phyloP scores from a whole-genome alignment of 2,888 invertebrate species.

The Netelia inedita region DNA sequence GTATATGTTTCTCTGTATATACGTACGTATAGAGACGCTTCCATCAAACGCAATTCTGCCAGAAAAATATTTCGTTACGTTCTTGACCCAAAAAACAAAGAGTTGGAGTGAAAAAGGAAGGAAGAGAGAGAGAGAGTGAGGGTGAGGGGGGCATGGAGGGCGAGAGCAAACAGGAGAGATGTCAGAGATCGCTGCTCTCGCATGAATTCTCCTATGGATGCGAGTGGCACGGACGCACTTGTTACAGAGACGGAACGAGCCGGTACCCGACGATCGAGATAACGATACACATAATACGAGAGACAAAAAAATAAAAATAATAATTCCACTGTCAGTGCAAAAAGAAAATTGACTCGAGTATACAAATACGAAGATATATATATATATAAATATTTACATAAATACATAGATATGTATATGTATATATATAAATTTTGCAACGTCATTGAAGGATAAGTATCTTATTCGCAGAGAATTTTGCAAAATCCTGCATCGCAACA shows the following conservation, averaged over 20 bases:
- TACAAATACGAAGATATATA: neutral
- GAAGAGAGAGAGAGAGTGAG: constrained; percentile 6
- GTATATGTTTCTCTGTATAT: neutral
- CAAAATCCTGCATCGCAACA: constrained; percentile 46
- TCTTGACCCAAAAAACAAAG: constrained; percentile 68
- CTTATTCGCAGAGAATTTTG: constrained; percentile 67
- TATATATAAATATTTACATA: neutral
- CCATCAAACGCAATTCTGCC: constrained; percentile 41
- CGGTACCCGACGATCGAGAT: constrained; percentile 33
- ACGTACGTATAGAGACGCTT: neutral
- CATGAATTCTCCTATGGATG: constrained; percentile 41
- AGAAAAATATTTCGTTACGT: constrained; percentile 66
- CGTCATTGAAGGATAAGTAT: constrained; percentile 65
- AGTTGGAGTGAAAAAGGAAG: constrained; percentile 1
- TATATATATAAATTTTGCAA: constrained; percentile 57
- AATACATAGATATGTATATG: neutral
- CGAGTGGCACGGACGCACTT: constrained; percentile 47
- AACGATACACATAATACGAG: constrained; percentile 47
- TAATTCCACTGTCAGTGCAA: constrained; percentile 38
- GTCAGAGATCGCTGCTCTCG: constrained; percentile 52
- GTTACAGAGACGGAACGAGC: constrained; percentile 54
- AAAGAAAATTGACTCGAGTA: constrained; percentile 19
- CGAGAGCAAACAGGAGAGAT: constrained; percentile 10
- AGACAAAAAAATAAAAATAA: constrained; percentile 36
- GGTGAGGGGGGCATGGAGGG: constrained; percentile 19